These are phyloP conservation scores for Centrocercus urophasianus DNA, from an alignment of 2,113 vertebrate species.

Conservation along the genomic window DNA sequence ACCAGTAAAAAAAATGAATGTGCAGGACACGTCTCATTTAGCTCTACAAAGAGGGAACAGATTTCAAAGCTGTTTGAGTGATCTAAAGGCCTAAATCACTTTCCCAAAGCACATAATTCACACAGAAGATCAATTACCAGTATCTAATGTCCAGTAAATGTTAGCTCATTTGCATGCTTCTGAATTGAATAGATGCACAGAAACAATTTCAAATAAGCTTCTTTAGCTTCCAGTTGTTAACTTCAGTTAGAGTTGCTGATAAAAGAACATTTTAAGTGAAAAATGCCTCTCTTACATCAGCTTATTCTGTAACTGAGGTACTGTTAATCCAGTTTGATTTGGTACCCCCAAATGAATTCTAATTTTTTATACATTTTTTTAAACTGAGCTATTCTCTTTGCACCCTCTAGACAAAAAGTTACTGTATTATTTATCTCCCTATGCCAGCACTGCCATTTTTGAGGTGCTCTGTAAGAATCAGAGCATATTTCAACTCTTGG, in stretches of 20 bases:
- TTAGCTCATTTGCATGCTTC: not conserved
- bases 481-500: not conserved
- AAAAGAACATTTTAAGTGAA: not conserved
- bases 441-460: not conserved
- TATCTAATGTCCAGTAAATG: not conserved
- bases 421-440: not conserved
- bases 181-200: not conserved
- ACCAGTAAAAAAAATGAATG: not conserved
- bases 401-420: not conserved
- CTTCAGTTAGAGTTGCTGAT: not conserved
- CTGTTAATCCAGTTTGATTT: fast-evolving
- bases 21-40: not conserved
- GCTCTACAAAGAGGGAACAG: not conserved
- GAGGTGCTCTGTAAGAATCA: not conserved
- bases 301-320: not conserved
- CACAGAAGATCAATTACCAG: not conserved
- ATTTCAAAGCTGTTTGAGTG: not conserved
- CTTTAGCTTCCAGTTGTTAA: not conserved
- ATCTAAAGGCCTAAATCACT: not conserved
- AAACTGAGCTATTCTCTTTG: not conserved
- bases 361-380: not conserved
- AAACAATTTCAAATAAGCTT: not conserved
- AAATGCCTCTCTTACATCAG: not conserved
- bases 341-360: not conserved
- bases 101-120: not conserved